phyloP scores from a whole-genome alignment of 2,888 invertebrate genomes.

The Lycia hirtaria region DNA sequence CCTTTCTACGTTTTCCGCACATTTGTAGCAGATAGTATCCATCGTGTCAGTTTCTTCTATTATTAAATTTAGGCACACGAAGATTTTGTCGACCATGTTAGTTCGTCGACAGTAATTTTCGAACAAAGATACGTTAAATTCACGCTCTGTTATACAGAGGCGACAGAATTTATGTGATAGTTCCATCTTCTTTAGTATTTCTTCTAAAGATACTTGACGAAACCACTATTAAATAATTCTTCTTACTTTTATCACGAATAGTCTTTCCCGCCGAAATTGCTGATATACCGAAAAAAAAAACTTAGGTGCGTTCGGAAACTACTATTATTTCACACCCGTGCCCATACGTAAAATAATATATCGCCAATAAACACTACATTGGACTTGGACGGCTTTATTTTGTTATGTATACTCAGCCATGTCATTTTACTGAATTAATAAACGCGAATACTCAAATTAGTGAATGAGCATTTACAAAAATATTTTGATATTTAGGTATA shows the following conservation, averaged over 20 bases:
- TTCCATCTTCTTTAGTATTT: slow-evolving; percentile 62
- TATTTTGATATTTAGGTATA: not conserved
- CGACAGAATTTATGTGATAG: slow-evolving; percentile 67
- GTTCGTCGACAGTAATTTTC: slow-evolving; percentile 64
- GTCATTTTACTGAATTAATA: slow-evolving; percentile 11
- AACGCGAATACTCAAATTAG: not conserved
- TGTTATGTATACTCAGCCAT: slow-evolving; percentile 61
- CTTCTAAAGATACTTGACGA: no score
- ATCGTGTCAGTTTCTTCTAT: slow-evolving; percentile 68
- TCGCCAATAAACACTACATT: slow-evolving; percentile 68
- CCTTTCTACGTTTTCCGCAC: slow-evolving; percentile 69
- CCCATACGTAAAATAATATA: slow-evolving; percentile 29
- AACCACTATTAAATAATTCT: no score
- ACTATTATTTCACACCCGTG: slow-evolving; percentile 2
- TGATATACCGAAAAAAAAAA: not conserved
- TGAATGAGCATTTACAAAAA: slow-evolving; percentile 10
- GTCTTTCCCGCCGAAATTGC: slow-evolving; percentile 47
- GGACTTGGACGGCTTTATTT: slow-evolving; percentile 71
- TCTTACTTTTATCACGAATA: not conserved
- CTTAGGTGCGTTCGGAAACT: slow-evolving; percentile 34
- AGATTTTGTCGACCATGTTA: slow-evolving; percentile 69
- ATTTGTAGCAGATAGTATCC: slow-evolving; percentile 71
- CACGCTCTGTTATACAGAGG: slow-evolving; percentile 68
- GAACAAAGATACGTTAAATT: slow-evolving; percentile 72
- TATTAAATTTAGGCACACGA: slow-evolving; percentile 66